phyloP scores from a whole-genome alignment of 2,113 vertebrate genomes.

The Tragulus kanchil region DNA sequence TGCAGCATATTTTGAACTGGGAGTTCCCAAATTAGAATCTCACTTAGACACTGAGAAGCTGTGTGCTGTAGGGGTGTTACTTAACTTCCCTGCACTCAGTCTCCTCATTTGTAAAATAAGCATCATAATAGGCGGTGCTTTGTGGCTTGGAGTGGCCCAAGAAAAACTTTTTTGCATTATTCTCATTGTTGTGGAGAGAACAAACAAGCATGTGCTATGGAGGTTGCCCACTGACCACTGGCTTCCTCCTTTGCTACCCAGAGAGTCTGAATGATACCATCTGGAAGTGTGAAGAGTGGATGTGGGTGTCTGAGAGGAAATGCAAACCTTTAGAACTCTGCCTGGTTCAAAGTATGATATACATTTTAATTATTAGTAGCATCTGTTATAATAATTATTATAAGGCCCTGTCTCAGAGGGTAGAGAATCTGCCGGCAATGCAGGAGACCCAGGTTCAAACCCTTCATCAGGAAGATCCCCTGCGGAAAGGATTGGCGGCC shows the following conservation, averaged over 20 bases:
- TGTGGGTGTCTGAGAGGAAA: background rate
- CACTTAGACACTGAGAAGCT: background rate
- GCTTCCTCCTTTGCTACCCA: too few relatives aligned
- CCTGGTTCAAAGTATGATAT: background rate
- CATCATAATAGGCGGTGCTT: too few relatives aligned
- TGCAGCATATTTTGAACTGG: background rate
- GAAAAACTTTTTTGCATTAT: too few relatives aligned
- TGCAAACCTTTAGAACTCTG: background rate
- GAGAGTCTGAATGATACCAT: too few relatives aligned
- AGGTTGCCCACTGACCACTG: too few relatives aligned
- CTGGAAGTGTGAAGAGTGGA: too few relatives aligned
- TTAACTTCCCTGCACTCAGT: background rate
- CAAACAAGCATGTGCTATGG: too few relatives aligned
- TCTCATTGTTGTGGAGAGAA: too few relatives aligned
- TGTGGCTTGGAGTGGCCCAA: background rate
- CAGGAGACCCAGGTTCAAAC: background rate
- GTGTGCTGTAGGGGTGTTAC: background rate
- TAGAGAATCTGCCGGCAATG: background rate
- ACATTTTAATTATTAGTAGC: background rate
- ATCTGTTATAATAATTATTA: background rate
- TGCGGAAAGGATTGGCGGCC: background rate
- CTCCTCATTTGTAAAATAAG: background rate
- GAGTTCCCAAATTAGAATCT: slow-evolving; percentile 1
- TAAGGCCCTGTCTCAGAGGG: background rate
- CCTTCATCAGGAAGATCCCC: background rate